Conservation (phyloP, 2,888 invertebrate species). For the Cheilosia vernalis region DNA sequence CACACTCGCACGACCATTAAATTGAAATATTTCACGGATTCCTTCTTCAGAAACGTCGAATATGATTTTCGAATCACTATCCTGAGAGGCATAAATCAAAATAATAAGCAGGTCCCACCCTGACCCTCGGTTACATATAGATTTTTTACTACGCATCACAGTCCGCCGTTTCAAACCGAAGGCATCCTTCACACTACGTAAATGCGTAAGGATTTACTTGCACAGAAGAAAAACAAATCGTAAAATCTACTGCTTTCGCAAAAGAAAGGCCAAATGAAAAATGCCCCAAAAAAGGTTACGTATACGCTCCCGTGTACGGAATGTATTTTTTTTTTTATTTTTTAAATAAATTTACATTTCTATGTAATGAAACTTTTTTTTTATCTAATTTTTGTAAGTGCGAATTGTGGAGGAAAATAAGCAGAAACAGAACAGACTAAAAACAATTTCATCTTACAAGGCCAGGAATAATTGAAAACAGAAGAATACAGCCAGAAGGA, state of each 20-base stretch:
- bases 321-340: conserved; percentile 28
- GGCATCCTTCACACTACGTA: conserved; percentile 41
- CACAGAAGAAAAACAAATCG: background rate
- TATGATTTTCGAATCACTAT: no score
- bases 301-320: conserved; percentile 44
- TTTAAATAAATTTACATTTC: conserved; percentile 42
- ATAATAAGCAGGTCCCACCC: background rate
- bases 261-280: background rate
- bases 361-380: conserved; percentile 40
- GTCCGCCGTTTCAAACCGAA: background rate
- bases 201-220: conserved; percentile 2
- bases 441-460: conserved; percentile 33
- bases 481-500: conserved; percentile 24
- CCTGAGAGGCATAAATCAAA: no score
- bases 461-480: conserved; percentile 56
- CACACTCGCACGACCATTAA: no score
- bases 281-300: conserved; percentile 35
- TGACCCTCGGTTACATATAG: background rate
- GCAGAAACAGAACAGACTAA: conserved; percentile 7
- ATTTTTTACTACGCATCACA: background rate
- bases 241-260: background rate
- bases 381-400: conserved; percentile 3
- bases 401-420: conserved; percentile 8
- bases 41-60: no score
- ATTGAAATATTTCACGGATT: no score